These are phyloP conservation scores for Atethmia centrago DNA, from an alignment of 2,888 invertebrate species.

Conservation along the genomic window DNA sequence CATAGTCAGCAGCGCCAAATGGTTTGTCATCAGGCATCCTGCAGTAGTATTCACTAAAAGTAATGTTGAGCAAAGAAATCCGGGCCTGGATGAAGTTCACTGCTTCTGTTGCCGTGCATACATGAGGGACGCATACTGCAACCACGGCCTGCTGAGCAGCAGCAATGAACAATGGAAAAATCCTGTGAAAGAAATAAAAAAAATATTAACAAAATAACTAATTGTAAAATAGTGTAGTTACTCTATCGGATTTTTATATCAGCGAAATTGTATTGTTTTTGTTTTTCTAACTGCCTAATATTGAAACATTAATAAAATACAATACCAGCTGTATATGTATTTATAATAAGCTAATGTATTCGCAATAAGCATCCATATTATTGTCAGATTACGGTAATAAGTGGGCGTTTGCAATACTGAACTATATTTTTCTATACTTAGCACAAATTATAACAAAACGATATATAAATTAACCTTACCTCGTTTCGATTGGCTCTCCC, in stretches of 20 bases:
- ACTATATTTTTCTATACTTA: not conserved
- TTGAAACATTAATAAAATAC: not conserved
- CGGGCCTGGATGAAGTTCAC: slow-evolving; percentile 67
- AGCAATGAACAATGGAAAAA: slow-evolving; percentile 65
- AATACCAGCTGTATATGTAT: not conserved
- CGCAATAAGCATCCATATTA: not conserved
- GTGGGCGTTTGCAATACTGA: not conserved
- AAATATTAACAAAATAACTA: not conserved
- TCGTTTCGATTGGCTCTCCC: slow-evolving; percentile 59
- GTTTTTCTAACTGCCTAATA: not conserved
- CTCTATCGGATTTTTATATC: too few species aligned
- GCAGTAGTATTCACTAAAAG: slow-evolving; percentile 74
- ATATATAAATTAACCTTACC: slow-evolving; percentile 52
- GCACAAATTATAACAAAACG: not conserved
- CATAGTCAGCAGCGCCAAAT: slow-evolving; percentile 74
- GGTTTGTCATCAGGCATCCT: slow-evolving; percentile 80
- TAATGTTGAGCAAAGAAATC: slow-evolving; percentile 67
- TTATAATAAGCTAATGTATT: too few species aligned
- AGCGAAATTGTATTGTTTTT: too few species aligned
- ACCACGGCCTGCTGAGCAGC: slow-evolving; percentile 49
- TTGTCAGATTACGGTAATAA: not conserved
- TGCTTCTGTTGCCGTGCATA: slow-evolving; percentile 72
- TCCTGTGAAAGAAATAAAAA: slow-evolving; percentile 57
- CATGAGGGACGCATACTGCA: slow-evolving; percentile 76
- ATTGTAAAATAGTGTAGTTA: not conserved